Base-by-base conservation (phyloP, 2,797 vertebrate species). In the Schizopygopsis pylzovi region DNA sequence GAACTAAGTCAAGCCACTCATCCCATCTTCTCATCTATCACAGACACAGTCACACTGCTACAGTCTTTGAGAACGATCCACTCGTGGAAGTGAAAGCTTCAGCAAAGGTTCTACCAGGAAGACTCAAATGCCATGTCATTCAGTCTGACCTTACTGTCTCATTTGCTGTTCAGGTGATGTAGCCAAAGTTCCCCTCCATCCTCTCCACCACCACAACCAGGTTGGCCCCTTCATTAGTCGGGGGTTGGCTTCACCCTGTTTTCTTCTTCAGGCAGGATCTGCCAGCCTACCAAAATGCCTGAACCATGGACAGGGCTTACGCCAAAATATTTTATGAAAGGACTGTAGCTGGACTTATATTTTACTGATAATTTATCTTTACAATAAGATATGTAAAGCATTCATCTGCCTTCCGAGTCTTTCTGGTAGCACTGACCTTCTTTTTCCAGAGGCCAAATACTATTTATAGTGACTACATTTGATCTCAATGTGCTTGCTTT, bases 401-500 rank as follows among this genome's bases (percentile, higher is more conserved):
- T 61, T 61, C n/a, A 61, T 61, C n/a, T 61, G 59, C 59, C 4
- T 61, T 11, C n/a, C 4, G 1, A 61, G 59, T 61, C 59, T 1
- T 25, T 61, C n/a, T 61, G n/a, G n/a, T 25, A 25, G n/a, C 59
- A 61, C 71, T 33, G 87, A 84, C 82, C 83, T 82, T 65, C 37
- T 43, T 79, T 71, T 61, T 78, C 82, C 87, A 90, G 87, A 91
- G 85, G 87, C 65, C 67, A 43, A 43, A 80, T n/a, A 82, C 89
- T 95, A 95, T 93, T 94, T 93, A 93, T 94, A 95, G 91, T 54
- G 68, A 65, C 79, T 81, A 86, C 33, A 75, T 78, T 90, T 88
- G 86, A 83, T 79, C 79, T 88, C 75, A 76, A 71, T 12, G 37
- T 52, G 52, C 37, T 28, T 88, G 89, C 84, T 88, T 89, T 85